A percentile compares a stretch with the other conserved stretches of the same genome.
Conservation (phyloP, 2,888 invertebrate genomes). For the Caenorhabditis macrosperma region DNA sequence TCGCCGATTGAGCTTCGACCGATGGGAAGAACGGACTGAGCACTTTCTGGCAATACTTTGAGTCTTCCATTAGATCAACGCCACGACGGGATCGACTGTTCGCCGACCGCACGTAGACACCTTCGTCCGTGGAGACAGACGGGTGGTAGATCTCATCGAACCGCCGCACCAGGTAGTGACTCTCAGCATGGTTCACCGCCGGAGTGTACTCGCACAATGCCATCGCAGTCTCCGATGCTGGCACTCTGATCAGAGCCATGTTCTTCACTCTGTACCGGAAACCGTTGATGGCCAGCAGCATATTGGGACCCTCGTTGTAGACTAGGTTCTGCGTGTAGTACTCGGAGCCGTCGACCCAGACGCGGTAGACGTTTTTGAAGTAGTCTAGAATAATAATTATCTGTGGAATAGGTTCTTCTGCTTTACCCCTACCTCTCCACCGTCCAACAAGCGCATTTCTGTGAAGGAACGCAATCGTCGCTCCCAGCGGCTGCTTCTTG, state of each 20-base stretch:
- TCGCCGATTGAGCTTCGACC: neutral
- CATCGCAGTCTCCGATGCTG: slow-evolving; percentile 9
- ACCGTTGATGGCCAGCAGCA: slow-evolving; percentile 8
- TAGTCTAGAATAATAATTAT: slow-evolving; percentile 2
- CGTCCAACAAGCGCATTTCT: slow-evolving; percentile 1
- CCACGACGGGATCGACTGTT: neutral
- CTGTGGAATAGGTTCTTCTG: neutral
- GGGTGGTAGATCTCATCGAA: slow-evolving; percentile 23
- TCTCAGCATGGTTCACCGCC: neutral
- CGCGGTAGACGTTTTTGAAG: neutral
- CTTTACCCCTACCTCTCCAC: neutral
- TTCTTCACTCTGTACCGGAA: neutral
- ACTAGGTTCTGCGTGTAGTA: neutral
- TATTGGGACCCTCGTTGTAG: neutral
- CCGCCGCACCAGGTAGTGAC: slow-evolving; percentile 5
- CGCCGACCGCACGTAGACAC: slow-evolving; percentile 1
- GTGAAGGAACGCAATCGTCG: slow-evolving; percentile 6
- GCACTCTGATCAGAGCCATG: neutral
- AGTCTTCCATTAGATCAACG: neutral
- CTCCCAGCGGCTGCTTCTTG: neutral
- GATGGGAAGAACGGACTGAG: slow-evolving; percentile 3
- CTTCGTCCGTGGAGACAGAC: neutral
- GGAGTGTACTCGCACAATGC: slow-evolving; percentile 26
- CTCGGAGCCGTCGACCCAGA: slow-evolving; percentile 10
- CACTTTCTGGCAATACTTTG: neutral